These are phyloP conservation scores for Cydia splendana DNA, from an alignment of 1,140 invertebrate species.

Conservation along the genomic window DNA sequence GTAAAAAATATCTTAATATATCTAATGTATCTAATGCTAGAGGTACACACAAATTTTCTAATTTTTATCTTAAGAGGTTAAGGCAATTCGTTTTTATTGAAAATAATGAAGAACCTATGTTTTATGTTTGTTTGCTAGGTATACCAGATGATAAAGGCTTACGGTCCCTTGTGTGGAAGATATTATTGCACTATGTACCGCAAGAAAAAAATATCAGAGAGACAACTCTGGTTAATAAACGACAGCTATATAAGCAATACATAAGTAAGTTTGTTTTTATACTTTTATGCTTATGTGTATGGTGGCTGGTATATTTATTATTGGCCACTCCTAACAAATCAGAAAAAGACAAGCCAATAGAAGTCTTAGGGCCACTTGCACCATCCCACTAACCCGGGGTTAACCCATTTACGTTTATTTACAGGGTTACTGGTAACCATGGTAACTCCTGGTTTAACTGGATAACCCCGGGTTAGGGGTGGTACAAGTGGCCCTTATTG, in stretches of 20 bases:
- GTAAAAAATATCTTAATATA: conserved; percentile 71
- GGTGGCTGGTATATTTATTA: too few species aligned
- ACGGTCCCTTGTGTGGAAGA: conserved; percentile 89
- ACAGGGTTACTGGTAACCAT: too few species aligned
- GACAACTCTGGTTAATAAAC: conserved; percentile 84
- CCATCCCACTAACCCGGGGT: too few species aligned
- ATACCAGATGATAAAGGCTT: conserved; percentile 90
- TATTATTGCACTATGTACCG: conserved; percentile 91
- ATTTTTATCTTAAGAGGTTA: not conserved
- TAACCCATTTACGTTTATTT: too few species aligned
- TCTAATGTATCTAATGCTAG: too few species aligned
- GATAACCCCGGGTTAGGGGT: too few species aligned
- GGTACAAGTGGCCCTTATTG: too few species aligned
- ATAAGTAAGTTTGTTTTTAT: conserved; percentile 82
- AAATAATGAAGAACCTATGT: conserved; percentile 31
- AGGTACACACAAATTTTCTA: not conserved
- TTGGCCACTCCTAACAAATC: too few species aligned
- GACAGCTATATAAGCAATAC: conserved; percentile 90
- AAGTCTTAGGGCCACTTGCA: too few species aligned
- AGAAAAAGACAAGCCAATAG: too few species aligned
- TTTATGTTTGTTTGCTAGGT: conserved; percentile 77
- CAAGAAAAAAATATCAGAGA: conserved; percentile 83
- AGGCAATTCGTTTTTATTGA: not conserved
- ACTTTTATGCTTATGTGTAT: not conserved
- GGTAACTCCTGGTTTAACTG: too few species aligned